A percentile compares a stretch with the other conserved stretches of the same genome.
These are phyloP conservation scores for Tridacna crocea DNA, from an alignment of 2,888 invertebrate genomes.

Conservation along the genomic window DNA sequence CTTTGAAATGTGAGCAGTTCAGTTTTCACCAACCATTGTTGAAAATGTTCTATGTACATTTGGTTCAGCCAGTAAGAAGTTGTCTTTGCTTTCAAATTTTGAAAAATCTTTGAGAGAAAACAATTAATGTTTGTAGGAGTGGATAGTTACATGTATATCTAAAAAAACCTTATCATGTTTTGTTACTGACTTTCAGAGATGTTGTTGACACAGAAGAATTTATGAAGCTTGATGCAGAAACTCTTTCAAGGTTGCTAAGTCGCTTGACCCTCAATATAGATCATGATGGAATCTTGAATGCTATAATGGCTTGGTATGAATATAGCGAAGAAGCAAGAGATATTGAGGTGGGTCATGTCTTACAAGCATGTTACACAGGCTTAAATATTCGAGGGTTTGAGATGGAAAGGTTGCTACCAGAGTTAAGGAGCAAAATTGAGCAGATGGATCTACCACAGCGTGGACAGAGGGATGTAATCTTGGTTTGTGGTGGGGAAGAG, in stretches of 20 bases:
- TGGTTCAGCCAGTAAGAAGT: no score
- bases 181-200: slow-evolving; percentile 84
- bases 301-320: slow-evolving; percentile 93
- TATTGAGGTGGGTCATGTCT: slow-evolving; percentile 88
- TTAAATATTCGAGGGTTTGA: slow-evolving; percentile 25
- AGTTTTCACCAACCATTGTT: no score
- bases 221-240: slow-evolving; percentile 89
- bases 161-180: no score
- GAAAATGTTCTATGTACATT: no score
- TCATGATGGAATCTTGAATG: slow-evolving; percentile 93
- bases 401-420: neutral
- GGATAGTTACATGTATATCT: no score
- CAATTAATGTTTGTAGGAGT: no score
- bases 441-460: neutral
- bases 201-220: slow-evolving; percentile 93
- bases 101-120: no score
- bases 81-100: no score
- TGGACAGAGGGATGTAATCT: neutral
- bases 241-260: slow-evolving; percentile 90
- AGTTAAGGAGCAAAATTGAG: neutral
- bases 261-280: slow-evolving; percentile 95
- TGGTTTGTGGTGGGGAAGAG: neutral
- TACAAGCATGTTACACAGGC: slow-evolving; percentile 84
- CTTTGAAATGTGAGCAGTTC: no score
- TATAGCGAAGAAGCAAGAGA: slow-evolving; percentile 88